Base-by-base conservation (phyloP, 92 coral and sea anemone species). In the Meandrina meandrites region DNA sequence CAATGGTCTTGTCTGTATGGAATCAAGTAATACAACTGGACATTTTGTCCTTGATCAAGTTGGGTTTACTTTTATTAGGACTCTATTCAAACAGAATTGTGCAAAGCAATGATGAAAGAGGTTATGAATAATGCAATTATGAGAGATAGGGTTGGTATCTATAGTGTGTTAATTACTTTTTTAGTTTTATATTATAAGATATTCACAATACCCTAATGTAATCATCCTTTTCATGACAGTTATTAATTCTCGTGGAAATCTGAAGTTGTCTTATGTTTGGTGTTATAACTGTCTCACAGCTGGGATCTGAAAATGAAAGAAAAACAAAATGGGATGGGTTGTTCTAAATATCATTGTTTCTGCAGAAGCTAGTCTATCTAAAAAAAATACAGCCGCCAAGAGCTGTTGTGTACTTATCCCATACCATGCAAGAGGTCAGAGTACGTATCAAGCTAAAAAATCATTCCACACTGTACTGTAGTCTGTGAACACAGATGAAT, bases 261-360 rank as follows among this genome's bases (percentile, higher is more conserved):
- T 84, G 62, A 30, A 83, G 83, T 57, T 83, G 84, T 67, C 84
- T 84, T 60, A 83, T n/a, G 69, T 88, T 78, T 45, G 91, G 91
- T 69, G 53, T 50, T 19, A 74, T 11, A 62, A 48, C 48, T 16
- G 0, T 53, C 24, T 60, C 79, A 48, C 62, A 60, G 45, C 35
- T 64, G 64, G 32, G 16, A 30, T 47, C 76, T 60, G 68, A 40
- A 36, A 50, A 35, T n/a, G 70, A 28, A 42, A 47, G 73, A 30
- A 18, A 27, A 42, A 19, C 50, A 47, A 18, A 36, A 57, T 53
- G 40, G n/a, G 18, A 28, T n/a, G 17, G 14, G 28, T 54, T 31
- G 28, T 30, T 30, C 17, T 1, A 51, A 24, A 19, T 14, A n/a
- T 21, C 15, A 34, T 22, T 60, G 68, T 24, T 57, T 60, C 53